Evolutionary conservation across 2,888 invertebrate genomes (phyloP).

Genomic region (Scaptomyza caliginosa): DNA sequence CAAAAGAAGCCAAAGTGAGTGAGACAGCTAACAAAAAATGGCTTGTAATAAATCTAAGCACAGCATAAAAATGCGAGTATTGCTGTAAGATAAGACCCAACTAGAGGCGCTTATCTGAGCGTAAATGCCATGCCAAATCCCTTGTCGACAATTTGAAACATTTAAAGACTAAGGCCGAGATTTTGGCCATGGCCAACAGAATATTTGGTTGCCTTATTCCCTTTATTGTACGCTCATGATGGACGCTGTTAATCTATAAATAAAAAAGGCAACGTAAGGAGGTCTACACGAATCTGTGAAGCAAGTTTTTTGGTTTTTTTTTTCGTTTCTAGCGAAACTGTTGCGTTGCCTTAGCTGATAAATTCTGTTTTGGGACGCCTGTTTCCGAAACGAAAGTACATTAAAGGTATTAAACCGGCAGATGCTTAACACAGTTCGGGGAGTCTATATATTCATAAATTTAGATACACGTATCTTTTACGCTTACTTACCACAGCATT

Average conservation of each 20-base stretch:
- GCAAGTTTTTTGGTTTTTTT: not conserved
- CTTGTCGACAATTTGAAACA: slow-evolving; percentile 82
- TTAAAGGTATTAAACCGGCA: slow-evolving; percentile 61
- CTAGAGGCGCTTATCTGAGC: slow-evolving; percentile 77
- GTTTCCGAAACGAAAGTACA: slow-evolving; percentile 48
- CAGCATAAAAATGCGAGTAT: slow-evolving; percentile 53
- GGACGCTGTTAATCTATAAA: slow-evolving; percentile 73
- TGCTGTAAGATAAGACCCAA: slow-evolving; percentile 73
- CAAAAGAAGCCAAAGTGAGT: not conserved
- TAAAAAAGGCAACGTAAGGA: slow-evolving; percentile 29
- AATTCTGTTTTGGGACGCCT: slow-evolving; percentile 28
- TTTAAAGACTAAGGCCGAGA: slow-evolving; percentile 74
- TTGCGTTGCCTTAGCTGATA: slow-evolving; percentile 58
- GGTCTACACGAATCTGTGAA: slow-evolving; percentile 20
- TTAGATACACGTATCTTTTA: slow-evolving; percentile 7
- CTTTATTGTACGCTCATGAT: slow-evolving; percentile 69
- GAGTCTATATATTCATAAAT: slow-evolving; percentile 24
- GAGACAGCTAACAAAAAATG: slow-evolving; percentile 48
- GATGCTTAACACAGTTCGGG: slow-evolving; percentile 10
- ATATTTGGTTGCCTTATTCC: slow-evolving; percentile 42
- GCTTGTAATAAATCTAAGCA: slow-evolving; percentile 65
- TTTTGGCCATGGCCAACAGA: slow-evolving; percentile 28
- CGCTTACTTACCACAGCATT: not conserved
- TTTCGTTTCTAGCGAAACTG: slow-evolving; percentile 46
- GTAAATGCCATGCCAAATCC: slow-evolving; percentile 79